These are phyloP conservation scores for Prietella phreatophila DNA, from an alignment of 2,113 vertebrate genomes.

Conservation along the genomic window DNA sequence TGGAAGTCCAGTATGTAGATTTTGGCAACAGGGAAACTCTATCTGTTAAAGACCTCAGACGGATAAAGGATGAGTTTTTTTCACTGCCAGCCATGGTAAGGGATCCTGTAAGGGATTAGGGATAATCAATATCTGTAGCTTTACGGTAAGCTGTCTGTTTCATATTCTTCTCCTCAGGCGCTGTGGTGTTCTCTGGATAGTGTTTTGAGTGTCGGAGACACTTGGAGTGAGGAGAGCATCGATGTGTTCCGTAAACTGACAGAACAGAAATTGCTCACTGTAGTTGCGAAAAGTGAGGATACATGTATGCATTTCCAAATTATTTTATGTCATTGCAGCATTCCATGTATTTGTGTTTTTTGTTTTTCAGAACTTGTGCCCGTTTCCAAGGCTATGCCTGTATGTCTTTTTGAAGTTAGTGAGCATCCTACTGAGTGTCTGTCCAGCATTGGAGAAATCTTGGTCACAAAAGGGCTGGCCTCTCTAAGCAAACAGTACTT, in stretches of 20 bases:
- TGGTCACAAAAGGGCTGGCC: slow-evolving; percentile 65
- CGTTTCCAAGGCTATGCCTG: slow-evolving; percentile 50
- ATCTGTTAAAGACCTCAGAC: slow-evolving; percentile 75
- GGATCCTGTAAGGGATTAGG: not conserved
- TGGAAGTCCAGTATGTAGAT: slow-evolving; percentile 83
- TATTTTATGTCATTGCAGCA: not conserved
- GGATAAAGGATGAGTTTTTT: slow-evolving; percentile 84
- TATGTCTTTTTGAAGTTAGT: slow-evolving; percentile 57
- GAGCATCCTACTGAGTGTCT: slow-evolving; percentile 25
- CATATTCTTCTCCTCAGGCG: slow-evolving; percentile 70
- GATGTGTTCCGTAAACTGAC: slow-evolving; percentile 78
- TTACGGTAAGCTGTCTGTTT: not conserved
- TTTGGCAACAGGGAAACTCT: slow-evolving; percentile 77
- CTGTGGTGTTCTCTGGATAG: slow-evolving; percentile 80
- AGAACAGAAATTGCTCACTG: slow-evolving; percentile 74
- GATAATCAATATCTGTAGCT: not conserved
- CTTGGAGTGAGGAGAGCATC: slow-evolving; percentile 77
- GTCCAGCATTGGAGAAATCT: slow-evolving; percentile 57
- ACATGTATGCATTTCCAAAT: not conserved
- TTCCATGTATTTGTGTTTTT: not conserved
- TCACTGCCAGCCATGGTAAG: slow-evolving; percentile 82
- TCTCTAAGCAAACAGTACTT: slow-evolving; percentile 60
- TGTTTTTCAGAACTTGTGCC: slow-evolving; percentile 38
- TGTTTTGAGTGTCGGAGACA: slow-evolving; percentile 70
- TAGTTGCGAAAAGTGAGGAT: slow-evolving; percentile 76